Conservation (phyloP, 2,113 vertebrate species). For the Cololabis saira region DNA sequence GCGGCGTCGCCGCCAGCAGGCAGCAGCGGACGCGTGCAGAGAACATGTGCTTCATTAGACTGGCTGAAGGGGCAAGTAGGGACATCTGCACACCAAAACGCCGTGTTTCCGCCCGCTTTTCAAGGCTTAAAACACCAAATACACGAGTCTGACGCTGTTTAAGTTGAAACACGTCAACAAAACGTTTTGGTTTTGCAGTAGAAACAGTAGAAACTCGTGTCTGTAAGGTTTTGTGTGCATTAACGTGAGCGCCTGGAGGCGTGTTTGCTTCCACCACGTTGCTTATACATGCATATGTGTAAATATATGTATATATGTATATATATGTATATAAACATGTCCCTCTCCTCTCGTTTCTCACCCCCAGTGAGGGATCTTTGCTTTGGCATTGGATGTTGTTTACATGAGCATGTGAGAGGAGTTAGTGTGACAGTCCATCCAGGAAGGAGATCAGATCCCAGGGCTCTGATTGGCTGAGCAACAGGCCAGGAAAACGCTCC, state of each 20-base stretch:
- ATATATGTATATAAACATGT: no score
- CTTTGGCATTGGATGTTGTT: constrained; percentile 4
- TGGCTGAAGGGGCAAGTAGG: constrained; percentile 44
- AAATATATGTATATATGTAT: no score
- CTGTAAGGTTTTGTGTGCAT: neutral
- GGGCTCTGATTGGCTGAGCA: constrained; percentile 17
- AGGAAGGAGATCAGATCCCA: constrained; percentile 16
- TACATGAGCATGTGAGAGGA: constrained; percentile 68
- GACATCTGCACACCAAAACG: constrained; percentile 9
- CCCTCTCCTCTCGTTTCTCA: no score
- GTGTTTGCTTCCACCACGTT: no score
- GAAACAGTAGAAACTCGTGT: no score
- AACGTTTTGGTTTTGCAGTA: no score
- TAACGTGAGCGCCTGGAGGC: neutral
- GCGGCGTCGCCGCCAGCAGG: constrained; percentile 67
- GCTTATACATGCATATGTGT: no score
- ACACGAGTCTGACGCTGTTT: no score
- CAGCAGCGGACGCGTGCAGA: constrained; percentile 76
- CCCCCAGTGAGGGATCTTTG: no score
- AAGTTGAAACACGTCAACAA: no score
- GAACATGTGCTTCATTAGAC: constrained; percentile 74
- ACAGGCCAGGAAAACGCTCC: neutral
- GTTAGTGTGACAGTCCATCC: constrained; percentile 8
- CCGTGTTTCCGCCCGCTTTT: neutral
- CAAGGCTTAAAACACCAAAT: neutral